These are phyloP conservation scores for Porites lutea DNA, from an alignment of 64 coral and sea anemone genomes.

Conservation along the genomic window DNA sequence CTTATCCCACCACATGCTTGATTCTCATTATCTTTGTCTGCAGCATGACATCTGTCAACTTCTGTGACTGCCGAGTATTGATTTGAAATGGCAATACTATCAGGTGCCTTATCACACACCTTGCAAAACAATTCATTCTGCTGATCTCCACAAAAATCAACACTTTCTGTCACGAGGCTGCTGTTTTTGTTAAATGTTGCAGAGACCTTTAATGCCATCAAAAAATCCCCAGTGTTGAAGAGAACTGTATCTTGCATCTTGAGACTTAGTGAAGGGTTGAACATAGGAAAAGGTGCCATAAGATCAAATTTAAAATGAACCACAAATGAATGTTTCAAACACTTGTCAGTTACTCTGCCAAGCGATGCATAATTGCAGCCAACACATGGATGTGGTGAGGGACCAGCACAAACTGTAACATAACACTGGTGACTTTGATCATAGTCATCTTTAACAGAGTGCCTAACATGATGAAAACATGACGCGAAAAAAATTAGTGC, in stretches of 20 bases:
- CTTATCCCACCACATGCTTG: background rate
- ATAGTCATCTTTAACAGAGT: constrained; percentile 20
- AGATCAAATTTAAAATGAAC: constrained; percentile 77
- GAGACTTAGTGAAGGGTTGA: constrained; percentile 61
- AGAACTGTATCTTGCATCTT: constrained; percentile 69
- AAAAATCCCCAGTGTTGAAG: constrained; percentile 79
- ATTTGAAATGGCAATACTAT: background rate
- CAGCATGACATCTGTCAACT: background rate
- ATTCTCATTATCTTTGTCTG: background rate
- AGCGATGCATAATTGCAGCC: background rate
- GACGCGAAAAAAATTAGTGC: background rate
- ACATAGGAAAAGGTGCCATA: constrained; percentile 74
- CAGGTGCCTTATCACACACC: background rate
- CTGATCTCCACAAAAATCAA: background rate
- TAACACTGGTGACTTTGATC: constrained; percentile 73
- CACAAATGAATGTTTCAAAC: constrained; percentile 75
- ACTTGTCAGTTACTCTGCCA: constrained; percentile 24
- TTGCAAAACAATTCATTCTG: background rate
- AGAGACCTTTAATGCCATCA: constrained; percentile 67
- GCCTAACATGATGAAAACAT: background rate
- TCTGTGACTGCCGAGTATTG: background rate
- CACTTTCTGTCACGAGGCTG: background rate
- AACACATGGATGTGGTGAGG: constrained; percentile 41
- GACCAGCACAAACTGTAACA: constrained; percentile 75
- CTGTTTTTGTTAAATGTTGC: background rate